Evolutionary conservation across 2,113 vertebrate species (phyloP).

Genomic region (Stegostoma tigrinum): DNA sequence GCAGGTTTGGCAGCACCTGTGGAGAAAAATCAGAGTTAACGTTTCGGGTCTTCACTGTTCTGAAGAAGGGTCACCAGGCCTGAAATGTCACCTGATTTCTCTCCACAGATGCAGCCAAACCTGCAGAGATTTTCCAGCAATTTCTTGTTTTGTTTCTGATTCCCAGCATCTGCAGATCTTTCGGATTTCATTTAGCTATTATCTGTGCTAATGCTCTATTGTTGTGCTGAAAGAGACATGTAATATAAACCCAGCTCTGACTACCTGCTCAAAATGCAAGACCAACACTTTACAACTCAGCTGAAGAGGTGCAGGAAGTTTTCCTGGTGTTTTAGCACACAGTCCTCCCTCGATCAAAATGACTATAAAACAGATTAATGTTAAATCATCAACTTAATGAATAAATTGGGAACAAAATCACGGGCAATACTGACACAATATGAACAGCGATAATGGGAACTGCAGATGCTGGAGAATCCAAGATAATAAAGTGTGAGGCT

Average conservation of each 20-base stretch:
- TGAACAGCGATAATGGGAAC: no score
- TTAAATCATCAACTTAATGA: neutral
- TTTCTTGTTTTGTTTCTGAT: no score
- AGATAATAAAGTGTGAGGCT: no score
- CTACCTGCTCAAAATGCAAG: neutral
- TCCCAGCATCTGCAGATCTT: no score
- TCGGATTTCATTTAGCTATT: neutral
- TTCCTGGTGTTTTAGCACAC: neutral
- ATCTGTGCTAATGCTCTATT: neutral
- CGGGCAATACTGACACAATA: neutral
- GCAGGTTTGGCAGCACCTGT: no score
- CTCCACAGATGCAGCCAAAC: no score
- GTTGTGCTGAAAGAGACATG: neutral
- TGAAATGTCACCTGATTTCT: no score
- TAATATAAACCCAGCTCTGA: neutral
- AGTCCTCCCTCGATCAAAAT: neutral
- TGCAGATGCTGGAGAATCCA: no score
- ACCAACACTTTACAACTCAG: neutral
- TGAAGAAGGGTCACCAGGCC: no score
- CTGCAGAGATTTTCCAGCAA: no score
- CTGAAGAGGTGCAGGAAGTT: neutral
- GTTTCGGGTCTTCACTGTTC: no score
- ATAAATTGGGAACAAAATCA: neutral
- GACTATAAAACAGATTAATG: neutral
- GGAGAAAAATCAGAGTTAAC: no score